Base-by-base conservation (phyloP, 2,113 vertebrate species). In the Gopherus evgoodei region DNA sequence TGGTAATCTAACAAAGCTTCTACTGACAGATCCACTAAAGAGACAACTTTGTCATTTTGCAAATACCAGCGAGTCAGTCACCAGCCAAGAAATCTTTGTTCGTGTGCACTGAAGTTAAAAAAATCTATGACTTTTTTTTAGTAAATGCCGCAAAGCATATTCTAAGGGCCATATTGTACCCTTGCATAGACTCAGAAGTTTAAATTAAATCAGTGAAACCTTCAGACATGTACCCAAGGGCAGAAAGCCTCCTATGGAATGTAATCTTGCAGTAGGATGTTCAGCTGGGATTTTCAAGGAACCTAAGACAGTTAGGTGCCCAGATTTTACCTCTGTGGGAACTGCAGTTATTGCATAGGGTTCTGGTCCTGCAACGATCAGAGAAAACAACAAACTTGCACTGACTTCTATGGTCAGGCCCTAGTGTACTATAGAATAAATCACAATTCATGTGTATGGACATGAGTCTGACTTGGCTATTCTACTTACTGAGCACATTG, bases 401-500 rank as follows among this genome's bases (percentile, higher is more conserved):
- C 90, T 90, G 53, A 90, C 87, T 47, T 85, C 69, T 29, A 2
- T 27, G 24, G 5, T 78, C 87, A 89, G 88, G 81, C 17, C 19
- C 65, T 72, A 38, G 9, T 86, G 83, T 62, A 53, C 62, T 69
- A 24, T 93, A 88, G 91, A 69, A 89, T 94, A 86, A 93, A 93
- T 90, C 59, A 87, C 38, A 52, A 6, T 94, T 94, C 83, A 47
- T 29, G 44, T 75, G 13, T 94, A 12, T 31, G 54, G 19, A 5
- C 29, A 54, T 78, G 69, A 86, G 54, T 84, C 4, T 65, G 47
- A 17, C 83, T 56, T 44, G 38, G 42, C 59, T 93, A 56, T 69
- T 94, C 87, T 94, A 76, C 79, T 96, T 95, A 92, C 88, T 86
- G 80, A 87, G 69, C 49, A 62, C n/a, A 19, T 6, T 79, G 54